Base-by-base conservation (phyloP, 2,113 vertebrate genomes). In the Leiothrix lutea region DNA sequence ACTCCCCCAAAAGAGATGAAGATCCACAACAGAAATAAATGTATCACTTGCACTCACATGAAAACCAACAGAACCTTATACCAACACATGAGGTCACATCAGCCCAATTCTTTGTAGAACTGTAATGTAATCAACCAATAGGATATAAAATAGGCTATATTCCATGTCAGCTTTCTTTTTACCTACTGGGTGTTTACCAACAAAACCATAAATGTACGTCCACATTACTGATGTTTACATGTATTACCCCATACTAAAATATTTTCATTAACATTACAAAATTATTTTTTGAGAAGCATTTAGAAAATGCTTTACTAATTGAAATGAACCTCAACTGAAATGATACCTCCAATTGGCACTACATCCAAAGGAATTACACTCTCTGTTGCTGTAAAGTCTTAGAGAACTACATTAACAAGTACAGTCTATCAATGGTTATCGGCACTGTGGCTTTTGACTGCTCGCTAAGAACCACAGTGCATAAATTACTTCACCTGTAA, bases 401-500 rank as follows among this genome's bases (percentile, higher is more conserved):
- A 78, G 12, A 92, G 75, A 88, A 95, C 90, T 70, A 92, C 64
- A 92, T 92, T 90, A 92, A 97, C 79, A 85, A 94, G 62, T 92
- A 96, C 66, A 95, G 90, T 65, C 90, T 92, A 94, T 96, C 94
- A 95, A 88, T 94, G 94, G 92, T 95, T 96, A 96, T 90, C 26
- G 44, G 88, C 78, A 90, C 88, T 86, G 82, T 96, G 94, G 92
- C 86, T 95, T 97, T 93, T 96, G 92, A 96, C 88, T 92, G 82
- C 62, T 96, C 87, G 89, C 88, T 92, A 90, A 91, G 92, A 93
- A 84, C 88, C 90, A 95, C 91, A 95, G 92, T 66, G 58, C 71
- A 93, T 95, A 88, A 94, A 96, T 94, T 95, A 95, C 80, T 88
- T 81, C 89, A 96, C 95, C 93, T 96, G 86, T 86, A 88, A 92